Evolutionary conservation across 2,113 vertebrate genomes (phyloP).

Genomic region (Seriola aureovittata): DNA sequence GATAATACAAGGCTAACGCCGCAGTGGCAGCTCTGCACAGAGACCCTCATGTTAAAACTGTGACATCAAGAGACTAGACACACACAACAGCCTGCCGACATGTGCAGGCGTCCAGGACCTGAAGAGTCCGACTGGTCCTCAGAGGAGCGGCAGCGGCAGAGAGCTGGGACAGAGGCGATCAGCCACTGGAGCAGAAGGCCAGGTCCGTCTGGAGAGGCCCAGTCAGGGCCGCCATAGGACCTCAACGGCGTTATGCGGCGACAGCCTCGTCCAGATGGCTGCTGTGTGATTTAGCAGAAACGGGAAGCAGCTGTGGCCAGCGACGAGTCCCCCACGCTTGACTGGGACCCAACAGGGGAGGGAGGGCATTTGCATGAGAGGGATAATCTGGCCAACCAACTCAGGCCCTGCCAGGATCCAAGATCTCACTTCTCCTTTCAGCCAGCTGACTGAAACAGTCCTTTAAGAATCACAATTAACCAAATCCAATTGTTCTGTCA

Average conservation of each 20-base stretch:
- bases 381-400: constrained; percentile 93
- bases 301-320: constrained; percentile 93
- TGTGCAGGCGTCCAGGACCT: constrained; percentile 34
- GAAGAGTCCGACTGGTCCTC: constrained; percentile 44
- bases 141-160: constrained; percentile 76
- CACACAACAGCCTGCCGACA: constrained; percentile 17
- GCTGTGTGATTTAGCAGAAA: constrained; percentile 87
- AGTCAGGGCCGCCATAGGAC: constrained; percentile 71
- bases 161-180: constrained; percentile 75
- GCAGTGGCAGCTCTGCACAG: background rate
- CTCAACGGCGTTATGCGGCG: constrained; percentile 82
- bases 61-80: background rate
- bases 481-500: constrained; percentile 18
- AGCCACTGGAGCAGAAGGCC: constrained; percentile 81
- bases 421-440: constrained; percentile 95
- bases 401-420: constrained; percentile 90
- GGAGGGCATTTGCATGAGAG: constrained; percentile 94
- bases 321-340: constrained; percentile 85
- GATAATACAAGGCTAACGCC: too few species aligned
- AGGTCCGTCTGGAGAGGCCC: constrained; percentile 68
- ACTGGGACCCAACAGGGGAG: constrained; percentile 88
- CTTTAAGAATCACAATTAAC: constrained; percentile 56
- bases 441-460: constrained; percentile 57
- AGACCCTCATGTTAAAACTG: constrained; percentile 13
- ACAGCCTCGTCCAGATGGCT: constrained; percentile 88